Conservation (phyloP, 2,113 vertebrate genomes). For the Erythrolamprus reginae region DNA sequence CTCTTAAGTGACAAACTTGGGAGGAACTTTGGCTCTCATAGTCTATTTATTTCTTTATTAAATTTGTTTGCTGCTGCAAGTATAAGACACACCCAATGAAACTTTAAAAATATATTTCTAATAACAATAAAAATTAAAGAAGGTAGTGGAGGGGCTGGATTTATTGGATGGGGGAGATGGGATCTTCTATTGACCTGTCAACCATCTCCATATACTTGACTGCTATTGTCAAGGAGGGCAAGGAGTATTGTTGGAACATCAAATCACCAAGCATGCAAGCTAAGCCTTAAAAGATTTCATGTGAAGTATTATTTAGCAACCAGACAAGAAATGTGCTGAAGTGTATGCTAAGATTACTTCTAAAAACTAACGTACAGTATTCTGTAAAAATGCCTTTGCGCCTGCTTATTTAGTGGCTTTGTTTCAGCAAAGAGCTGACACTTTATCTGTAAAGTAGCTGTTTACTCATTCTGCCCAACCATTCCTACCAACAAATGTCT, state of each 20-base stretch:
- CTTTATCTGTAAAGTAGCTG: background rate
- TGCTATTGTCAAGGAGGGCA: background rate
- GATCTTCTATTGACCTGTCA: background rate
- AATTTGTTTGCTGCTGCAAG: background rate
- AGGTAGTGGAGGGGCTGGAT: background rate
- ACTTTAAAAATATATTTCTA: no score
- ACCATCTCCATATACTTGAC: background rate
- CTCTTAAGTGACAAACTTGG: background rate
- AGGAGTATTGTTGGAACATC: background rate
- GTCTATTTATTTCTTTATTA: background rate
- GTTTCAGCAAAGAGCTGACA: background rate
- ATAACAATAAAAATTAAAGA: no score
- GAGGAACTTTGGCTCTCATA: background rate
- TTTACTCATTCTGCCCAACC: background rate
- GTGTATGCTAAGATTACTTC: background rate
- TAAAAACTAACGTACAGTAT: background rate
- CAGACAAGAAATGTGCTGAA: background rate
- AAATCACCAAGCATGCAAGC: background rate
- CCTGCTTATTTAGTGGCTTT: background rate
- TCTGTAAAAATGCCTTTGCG: background rate
- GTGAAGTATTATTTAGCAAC: background rate
- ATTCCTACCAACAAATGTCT: background rate
- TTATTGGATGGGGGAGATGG: background rate
- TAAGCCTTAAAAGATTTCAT: background rate
- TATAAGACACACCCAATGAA: no score